A percentile compares a stretch with the other conserved stretches of the same genome.
Evolutionary conservation across 2,888 invertebrate species (phyloP).

Genomic region (Oconnorella tubifera): DNA sequence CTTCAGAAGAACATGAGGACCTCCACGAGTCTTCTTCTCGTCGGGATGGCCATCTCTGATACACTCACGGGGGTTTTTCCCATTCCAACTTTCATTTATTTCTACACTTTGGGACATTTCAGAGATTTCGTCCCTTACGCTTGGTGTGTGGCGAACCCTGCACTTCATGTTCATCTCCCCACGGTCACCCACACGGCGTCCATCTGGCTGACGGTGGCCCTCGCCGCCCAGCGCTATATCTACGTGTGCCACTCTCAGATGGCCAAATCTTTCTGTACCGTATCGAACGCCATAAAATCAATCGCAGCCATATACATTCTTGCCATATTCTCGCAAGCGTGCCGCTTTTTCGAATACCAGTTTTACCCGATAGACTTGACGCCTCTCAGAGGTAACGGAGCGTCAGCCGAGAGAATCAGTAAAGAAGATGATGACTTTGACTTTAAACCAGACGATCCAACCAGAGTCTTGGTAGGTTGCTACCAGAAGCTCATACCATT

Average conservation of each 20-base stretch:
- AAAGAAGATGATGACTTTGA: no score
- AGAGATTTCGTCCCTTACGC: conserved; percentile 73
- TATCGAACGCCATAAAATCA: conserved; percentile 67
- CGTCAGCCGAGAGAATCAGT: no score
- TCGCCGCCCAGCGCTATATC: conserved; percentile 75
- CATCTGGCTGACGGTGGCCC: conserved; percentile 31
- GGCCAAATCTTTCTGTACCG: conserved; percentile 71
- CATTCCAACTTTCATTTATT: conserved; percentile 73
- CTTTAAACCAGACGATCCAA: no score
- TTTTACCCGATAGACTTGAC: conserved; percentile 64
- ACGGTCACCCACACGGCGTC: conserved; percentile 41
- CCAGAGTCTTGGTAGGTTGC: conserved; percentile 40
- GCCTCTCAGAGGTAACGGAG: conserved; percentile 50
- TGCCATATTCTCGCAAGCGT: conserved; percentile 62
- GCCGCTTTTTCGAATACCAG: conserved; percentile 47
- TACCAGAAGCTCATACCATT: conserved; percentile 6
- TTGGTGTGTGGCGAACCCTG: conserved; percentile 71
- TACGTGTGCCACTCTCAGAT: conserved; percentile 89
- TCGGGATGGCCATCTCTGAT: conserved; percentile 94
- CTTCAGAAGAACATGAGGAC: conserved; percentile 76
- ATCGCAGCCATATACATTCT: conserved; percentile 69
- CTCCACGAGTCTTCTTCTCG: conserved; percentile 82
- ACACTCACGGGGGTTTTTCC: conserved; percentile 71
- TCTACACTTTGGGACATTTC: conserved; percentile 85
- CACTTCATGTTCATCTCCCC: conserved; percentile 46